phyloP scores from a whole-genome alignment of 1,140 invertebrate genomes.

The Pomacea maculata region DNA sequence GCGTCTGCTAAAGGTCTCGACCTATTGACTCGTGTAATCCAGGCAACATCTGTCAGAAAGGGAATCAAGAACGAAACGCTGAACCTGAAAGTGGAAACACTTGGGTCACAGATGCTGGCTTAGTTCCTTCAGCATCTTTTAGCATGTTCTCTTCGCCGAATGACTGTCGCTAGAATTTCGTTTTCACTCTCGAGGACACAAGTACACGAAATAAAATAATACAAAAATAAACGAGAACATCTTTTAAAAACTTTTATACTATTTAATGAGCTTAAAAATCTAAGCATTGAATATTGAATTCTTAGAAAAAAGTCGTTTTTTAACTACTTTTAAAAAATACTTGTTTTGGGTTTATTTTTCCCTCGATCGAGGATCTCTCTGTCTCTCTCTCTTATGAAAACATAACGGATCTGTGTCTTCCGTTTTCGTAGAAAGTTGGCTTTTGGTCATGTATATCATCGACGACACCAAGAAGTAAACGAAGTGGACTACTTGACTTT shows the following conservation, averaged over 20 bases:
- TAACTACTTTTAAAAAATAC: too few relatives aligned
- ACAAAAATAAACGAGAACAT: not conserved
- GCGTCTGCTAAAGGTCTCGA: not conserved
- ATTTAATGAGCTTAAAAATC: too few relatives aligned
- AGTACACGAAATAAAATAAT: not conserved
- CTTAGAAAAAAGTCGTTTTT: too few relatives aligned
- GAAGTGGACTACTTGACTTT: too few relatives aligned
- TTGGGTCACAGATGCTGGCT: not conserved
- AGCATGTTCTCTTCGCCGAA: not conserved
- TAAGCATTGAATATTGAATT: too few relatives aligned
- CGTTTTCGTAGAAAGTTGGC: too few relatives aligned
- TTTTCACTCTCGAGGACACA: not conserved
- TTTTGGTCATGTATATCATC: too few relatives aligned
- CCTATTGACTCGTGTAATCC: not conserved
- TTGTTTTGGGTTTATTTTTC: too few relatives aligned
- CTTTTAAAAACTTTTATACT: not conserved
- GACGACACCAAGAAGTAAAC: too few relatives aligned
- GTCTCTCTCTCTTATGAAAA: too few relatives aligned
- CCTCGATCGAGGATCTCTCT: too few relatives aligned
- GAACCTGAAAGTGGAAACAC: not conserved
- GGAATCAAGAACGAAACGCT: not conserved
- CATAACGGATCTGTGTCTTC: too few relatives aligned
- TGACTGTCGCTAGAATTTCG: not conserved
- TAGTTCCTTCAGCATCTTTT: not conserved
- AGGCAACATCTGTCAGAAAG: not conserved